Base-by-base conservation (phyloP, 2,888 invertebrate genomes). In the Dastarcus helophoroides region DNA sequence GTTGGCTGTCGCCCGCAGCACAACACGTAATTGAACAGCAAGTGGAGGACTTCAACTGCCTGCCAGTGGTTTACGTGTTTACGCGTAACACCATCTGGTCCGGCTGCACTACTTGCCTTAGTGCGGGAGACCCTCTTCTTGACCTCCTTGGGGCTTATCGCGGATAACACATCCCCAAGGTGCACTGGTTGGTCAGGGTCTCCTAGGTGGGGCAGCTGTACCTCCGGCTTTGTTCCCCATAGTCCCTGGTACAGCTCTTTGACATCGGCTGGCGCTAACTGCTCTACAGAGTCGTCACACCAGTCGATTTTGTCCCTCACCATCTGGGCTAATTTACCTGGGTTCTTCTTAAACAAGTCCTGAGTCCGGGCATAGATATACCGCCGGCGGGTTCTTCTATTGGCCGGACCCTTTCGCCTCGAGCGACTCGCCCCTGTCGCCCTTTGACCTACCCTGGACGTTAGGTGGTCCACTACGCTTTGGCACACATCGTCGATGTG, bases 301-400 rank as follows among this genome's bases (percentile, higher is more conserved):
- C 46, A 35, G 36, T 38, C 34, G 30, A 37, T 24, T 29, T 43
- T 31, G 26, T 40, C 9, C 37, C 51, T 3, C 31, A 53, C 31
- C 39, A 41, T 14, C 36, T 53, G 35, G 19, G 51, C 36, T 35
- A 54, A 32, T 28, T 44, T 15, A 23, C 43, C 45, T 38, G 51
- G 51, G 33, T 47, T 47, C 41, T 37, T 43, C 24, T 41, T 40
- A 6, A 30, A 54, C 1, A 55, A 23, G 3, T 53, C 47, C 35
- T 55, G 54, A 23, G 51, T 48, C 1, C 48, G 31, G 0, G 53
- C 48, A 17, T 47, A 54, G 2, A 38, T 27, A 22, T 39, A 46
- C 14, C 39, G 40, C 37, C 46, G 41, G 22, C 31, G 29, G 7
- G 34, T 32, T 8, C 36, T 12, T 21, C 26, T 25, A 5, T 36